Conservation (phyloP, 2,797 vertebrate species). For the Hemitrygon akajei region DNA sequence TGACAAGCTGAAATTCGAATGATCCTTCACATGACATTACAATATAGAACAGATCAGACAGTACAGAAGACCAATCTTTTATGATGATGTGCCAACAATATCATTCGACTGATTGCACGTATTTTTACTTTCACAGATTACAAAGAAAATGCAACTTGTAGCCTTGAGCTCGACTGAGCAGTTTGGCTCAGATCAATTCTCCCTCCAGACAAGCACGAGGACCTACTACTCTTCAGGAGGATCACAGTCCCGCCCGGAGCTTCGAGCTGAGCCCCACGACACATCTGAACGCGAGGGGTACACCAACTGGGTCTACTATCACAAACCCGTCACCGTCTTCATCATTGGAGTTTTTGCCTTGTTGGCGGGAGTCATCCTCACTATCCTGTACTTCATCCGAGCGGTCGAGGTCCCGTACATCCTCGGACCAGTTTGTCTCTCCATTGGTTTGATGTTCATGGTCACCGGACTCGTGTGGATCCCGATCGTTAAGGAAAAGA, state of each 20-base stretch:
- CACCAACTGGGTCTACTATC: conserved; percentile 49
- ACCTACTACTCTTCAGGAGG: background rate
- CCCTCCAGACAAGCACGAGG: background rate
- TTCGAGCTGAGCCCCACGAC: conserved; percentile 6
- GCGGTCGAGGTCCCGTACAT: conserved; percentile 39
- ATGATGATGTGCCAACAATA: background rate
- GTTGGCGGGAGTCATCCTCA: conserved; percentile 44
- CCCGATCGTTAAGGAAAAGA: conserved; percentile 54
- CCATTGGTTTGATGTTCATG: conserved; percentile 56
- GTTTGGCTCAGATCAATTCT: background rate
- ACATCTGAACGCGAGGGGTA: background rate
- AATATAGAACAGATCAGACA: background rate
- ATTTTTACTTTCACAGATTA: background rate
- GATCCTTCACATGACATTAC: too few relatives aligned
- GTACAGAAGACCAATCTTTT: background rate
- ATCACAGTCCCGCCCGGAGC: background rate
- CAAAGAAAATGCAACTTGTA: conserved; percentile 16
- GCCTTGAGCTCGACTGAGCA: background rate
- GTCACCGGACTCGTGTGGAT: conserved; percentile 56
- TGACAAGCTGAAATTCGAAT: too few relatives aligned
- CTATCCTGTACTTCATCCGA: conserved; percentile 47
- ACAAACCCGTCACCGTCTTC: conserved; percentile 55
- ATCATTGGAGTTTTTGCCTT: conserved; percentile 51
- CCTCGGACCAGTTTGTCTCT: conserved; percentile 51
- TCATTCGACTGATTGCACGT: background rate